phyloP scores from a whole-genome alignment of 1,140 invertebrate species.

The Dicyema japonicum region DNA sequence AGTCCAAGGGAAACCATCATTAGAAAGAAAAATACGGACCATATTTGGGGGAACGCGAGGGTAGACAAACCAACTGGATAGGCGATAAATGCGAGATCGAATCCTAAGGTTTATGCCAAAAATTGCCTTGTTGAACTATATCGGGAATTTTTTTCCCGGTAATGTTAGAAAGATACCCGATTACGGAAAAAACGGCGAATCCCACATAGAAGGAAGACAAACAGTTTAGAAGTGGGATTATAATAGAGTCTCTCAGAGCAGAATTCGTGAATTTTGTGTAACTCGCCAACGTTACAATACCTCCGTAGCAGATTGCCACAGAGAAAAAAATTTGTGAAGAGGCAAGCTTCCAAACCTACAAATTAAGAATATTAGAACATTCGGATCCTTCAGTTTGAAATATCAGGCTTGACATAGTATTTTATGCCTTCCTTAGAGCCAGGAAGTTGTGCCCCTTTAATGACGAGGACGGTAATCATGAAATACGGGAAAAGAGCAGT shows the following conservation, averaged over 20 bases:
- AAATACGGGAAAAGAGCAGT: no score
- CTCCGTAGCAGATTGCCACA: slow-evolving; percentile 52
- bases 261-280: slow-evolving; percentile 4
- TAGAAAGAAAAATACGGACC: slow-evolving; percentile 50
- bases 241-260: slow-evolving; percentile 3
- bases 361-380: no score
- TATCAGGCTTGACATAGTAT: no score
- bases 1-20: slow-evolving; percentile 17
- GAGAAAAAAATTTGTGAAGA: slow-evolving; percentile 82
- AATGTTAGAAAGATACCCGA: slow-evolving; percentile 5
- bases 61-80: slow-evolving; percentile 49
- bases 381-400: no score
- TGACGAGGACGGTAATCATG: no score
- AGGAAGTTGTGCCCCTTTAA: no score
- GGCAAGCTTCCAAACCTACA: slow-evolving; percentile 52
- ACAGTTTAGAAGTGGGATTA: slow-evolving; percentile 3
- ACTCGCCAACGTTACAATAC: slow-evolving; percentile 5
- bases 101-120: no score
- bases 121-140: no score
- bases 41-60: slow-evolving; percentile 39
- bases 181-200: slow-evolving; percentile 5
- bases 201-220: slow-evolving; percentile 4
- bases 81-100: no score
- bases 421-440: no score
- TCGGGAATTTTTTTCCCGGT: no score